Conservation (phyloP, 2,113 vertebrate genomes). For the Urocitellus parryii region DNA sequence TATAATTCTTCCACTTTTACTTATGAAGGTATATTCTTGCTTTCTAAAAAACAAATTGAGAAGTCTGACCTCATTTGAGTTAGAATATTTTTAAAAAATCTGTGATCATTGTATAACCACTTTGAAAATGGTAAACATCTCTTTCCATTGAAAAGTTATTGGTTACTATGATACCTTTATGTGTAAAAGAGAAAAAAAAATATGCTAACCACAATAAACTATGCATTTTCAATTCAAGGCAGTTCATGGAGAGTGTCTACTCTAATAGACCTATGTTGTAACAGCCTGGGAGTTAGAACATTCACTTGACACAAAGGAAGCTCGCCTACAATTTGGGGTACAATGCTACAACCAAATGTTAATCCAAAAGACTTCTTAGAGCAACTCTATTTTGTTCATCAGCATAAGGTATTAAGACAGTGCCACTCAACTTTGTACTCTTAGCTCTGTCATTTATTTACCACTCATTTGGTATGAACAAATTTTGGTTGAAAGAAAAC, state of each 20-base stretch:
- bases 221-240: conserved; percentile 31
- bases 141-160: not conserved
- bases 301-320: not conserved
- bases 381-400: not conserved
- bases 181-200: conserved; percentile 20
- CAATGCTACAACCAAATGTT: not conserved
- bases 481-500: conserved; percentile 34
- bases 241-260: not conserved
- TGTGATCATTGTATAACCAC: not conserved
- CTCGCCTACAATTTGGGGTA: not conserved
- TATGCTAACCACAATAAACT: not conserved
- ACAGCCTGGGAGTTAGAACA: not conserved
- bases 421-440: not conserved
- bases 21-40: not conserved
- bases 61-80: conserved; percentile 1
- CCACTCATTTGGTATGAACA: conserved; percentile 51
- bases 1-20: not conserved
- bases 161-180: not conserved
- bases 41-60: not conserved
- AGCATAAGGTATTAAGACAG: not conserved
- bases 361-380: not conserved
- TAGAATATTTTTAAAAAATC: not conserved
- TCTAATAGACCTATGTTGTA: not conserved
- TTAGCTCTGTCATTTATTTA: conserved; percentile 26
- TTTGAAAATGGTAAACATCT: conserved; percentile 32